Base-by-base conservation (phyloP, 2,888 invertebrate species). In the Baccha elongata region DNA sequence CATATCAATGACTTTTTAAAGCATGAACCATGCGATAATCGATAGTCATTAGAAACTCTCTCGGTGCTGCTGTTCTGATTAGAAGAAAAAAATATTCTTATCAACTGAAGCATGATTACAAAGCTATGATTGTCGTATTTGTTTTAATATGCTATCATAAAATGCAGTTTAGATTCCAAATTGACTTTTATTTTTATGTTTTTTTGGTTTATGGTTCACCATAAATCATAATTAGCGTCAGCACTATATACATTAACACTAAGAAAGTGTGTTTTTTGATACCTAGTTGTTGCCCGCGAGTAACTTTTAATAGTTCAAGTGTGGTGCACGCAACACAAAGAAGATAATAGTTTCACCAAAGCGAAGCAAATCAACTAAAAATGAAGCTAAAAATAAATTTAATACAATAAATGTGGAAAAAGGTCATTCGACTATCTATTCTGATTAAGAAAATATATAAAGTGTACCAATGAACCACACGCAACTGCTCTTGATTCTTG, bases 191-290 rank as follows among this genome's bases (percentile, higher is more conserved):
- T 6, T 26, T 6, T 58, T 10, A 40, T 42, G 26, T 42, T 40
- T 42, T 10, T 10, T 60, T 60, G 15, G 17, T 29, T 44, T 44
- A 44, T 29, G 19, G 5, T 29, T 11, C 37, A 21, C 17, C 68
- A 75, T 81, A 75, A 81, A 71, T 81, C 80, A 81, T 75, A 75
- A 81, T 81, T 81, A 81, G 58, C 40, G 58, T 74, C 58, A 32
- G 19, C 48, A 26, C 48, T 26, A 29, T 13, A 6, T 37, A n/a
- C 58, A 58, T 58, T 58, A 58, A 40, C 40, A 32, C 58, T 40
- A 15, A 11, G 32, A 40, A n/a, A 50, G 40, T 48, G 62, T 55
- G 10, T 23, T 64, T 50, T 67, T 35, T 68, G 42, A 74, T 67
- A 67, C n/a, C n/a, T n/a, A n/a, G 21, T 10, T 11, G 23, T 26